Evolutionary conservation across 2,797 vertebrate genomes (phyloP), one percentile per base, ranked within the genome.

Genomic region (Ctenochaetus hawaiiensis): DNA sequence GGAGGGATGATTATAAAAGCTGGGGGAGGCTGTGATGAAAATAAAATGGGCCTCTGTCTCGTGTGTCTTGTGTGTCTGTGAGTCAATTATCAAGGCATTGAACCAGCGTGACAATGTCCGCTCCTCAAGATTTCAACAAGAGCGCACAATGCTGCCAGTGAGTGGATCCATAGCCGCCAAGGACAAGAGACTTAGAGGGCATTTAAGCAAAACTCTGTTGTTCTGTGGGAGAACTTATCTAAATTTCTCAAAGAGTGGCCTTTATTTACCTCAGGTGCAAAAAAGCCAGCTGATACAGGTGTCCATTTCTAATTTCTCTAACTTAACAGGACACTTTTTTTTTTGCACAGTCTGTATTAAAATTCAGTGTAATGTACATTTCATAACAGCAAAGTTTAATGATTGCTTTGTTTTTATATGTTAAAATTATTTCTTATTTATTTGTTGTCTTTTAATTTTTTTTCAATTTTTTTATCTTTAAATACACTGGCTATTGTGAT

Each of bases 1-100:
- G 34, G 64, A 75, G 57, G 76, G 56, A 79, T 89, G 81, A 94
- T 91, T 88, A 81, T 67, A 78, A 80, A 82, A 73, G 71, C 72
- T 63, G 80, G 82, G 79, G 78, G 54, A 81, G 84, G 44, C 56
- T 63, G 52, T 86, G 82, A 80, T 83, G 76, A 67, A 70, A 85
- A 77, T 64, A 64, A 83, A 85, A 72, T 44, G 30, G 72, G 67
- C 60, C 52, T 44, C 68, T 53, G 62, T 72, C 51, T 85, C 9
- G 4, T 56, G n/a, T 79, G 77, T 76, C 63, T 71, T 75, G 64
- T 51, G 58, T 77, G 53, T 73, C 59, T 86, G 59, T 11, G 49
- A 84, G 71, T 83, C 80, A 83, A 71, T 71, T 84, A 83, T 77
- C 68, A 56, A 77, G 63, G 26, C 80, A 63, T 39, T 54, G 75